A percentile compares a stretch with the other conserved stretches of the same genome.
phyloP scores from a whole-genome alignment of 2,113 vertebrate genomes.

The Mellivora capensis region DNA sequence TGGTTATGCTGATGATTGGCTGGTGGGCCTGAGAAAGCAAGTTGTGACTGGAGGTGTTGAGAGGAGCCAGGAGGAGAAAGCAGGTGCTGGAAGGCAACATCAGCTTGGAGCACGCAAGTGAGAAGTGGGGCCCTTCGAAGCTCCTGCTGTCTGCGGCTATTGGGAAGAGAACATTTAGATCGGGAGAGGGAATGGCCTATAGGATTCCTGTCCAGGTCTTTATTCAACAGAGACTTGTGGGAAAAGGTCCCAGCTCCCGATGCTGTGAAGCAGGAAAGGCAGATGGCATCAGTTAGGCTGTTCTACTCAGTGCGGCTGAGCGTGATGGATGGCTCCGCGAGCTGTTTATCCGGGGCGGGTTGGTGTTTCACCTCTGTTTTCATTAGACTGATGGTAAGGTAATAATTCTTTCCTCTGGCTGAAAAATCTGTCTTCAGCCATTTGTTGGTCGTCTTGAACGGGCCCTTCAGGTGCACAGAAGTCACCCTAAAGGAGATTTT shows the following conservation, averaged over 20 bases:
- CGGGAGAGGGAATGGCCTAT: neutral
- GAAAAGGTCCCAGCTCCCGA: neutral
- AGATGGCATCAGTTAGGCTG: neutral
- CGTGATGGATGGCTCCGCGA: constrained; percentile 61
- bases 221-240: neutral
- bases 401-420: constrained; percentile 75
- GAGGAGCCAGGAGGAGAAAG: neutral
- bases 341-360: constrained; percentile 63
- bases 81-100: neutral
- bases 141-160: neutral
- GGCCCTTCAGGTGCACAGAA: constrained; percentile 54
- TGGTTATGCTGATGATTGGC: neutral
- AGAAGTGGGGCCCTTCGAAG: neutral
- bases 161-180: neutral
- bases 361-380: constrained; percentile 72
- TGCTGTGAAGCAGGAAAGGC: neutral
- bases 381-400: constrained; percentile 71
- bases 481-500: constrained; percentile 66
- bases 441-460: constrained; percentile 60
- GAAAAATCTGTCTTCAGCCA: constrained; percentile 52
- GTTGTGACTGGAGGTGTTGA: neutral
- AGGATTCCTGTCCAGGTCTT: constrained; percentile 11
- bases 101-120: neutral
- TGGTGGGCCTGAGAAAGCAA: neutral
- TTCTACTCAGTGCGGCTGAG: constrained; percentile 42